These are phyloP conservation scores for Silvanus unidentatus DNA, from an alignment of 2,888 invertebrate genomes.

Conservation along the genomic window DNA sequence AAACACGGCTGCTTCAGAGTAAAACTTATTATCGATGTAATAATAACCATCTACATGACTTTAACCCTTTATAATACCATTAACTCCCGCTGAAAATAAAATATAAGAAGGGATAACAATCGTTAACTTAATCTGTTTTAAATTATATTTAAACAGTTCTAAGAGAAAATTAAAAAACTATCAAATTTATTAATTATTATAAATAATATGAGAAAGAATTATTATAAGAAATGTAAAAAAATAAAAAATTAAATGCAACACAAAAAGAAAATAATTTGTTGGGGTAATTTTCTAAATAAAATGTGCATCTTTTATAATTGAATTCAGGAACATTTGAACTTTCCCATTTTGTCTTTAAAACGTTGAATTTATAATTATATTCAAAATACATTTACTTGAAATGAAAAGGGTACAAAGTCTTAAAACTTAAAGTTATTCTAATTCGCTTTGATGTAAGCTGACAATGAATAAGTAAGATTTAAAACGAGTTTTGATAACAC, in stretches of 20 bases:
- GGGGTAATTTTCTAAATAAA: too few species aligned
- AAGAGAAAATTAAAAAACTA: too few species aligned
- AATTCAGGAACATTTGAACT: background rate
- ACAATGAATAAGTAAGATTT: conserved; percentile 40
- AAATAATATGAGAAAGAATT: background rate
- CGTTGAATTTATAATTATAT: conserved; percentile 25
- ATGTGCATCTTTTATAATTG: too few species aligned
- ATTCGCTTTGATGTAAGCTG: conserved; percentile 38
- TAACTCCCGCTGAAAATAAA: conserved; percentile 19
- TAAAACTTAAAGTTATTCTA: conserved; percentile 33
- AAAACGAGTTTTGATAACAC: conserved; percentile 38
- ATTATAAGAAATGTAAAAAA: background rate
- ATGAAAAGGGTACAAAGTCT: conserved; percentile 24
- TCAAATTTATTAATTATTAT: too few species aligned
- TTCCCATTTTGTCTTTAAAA: conserved; percentile 3
- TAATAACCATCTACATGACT: conserved; percentile 23
- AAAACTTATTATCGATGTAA: conserved; percentile 25
- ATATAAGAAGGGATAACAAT: conserved; percentile 4
- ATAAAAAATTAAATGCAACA: background rate
- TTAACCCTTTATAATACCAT: conserved; percentile 25
- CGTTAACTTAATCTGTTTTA: conserved; percentile 17
- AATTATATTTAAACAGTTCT: conserved; percentile 11
- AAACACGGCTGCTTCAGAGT: conserved; percentile 25
- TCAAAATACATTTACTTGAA: conserved; percentile 26
- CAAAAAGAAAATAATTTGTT: too few species aligned